Percentiles rank a stretch among this genome's conserved stretches.
phyloP scores from a whole-genome alignment of 2,113 vertebrate genomes.

The Hemibagrus wyckioides region DNA sequence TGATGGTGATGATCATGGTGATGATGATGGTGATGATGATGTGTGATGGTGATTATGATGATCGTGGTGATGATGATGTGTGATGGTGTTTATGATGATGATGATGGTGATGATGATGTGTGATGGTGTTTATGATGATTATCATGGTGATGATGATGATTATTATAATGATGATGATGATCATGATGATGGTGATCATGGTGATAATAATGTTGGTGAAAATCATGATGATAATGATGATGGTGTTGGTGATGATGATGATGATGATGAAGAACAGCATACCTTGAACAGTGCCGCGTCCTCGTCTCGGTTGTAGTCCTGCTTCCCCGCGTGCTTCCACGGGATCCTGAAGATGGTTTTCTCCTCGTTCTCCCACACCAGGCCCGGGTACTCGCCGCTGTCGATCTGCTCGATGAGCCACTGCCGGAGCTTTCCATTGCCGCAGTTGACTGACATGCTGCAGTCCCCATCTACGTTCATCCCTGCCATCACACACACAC shows the following conservation, averaged over 20 bases:
- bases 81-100: no score
- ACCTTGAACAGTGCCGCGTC: slow-evolving; percentile 98
- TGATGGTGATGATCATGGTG: no score
- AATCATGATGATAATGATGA: not conserved
- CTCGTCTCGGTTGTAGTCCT: slow-evolving; percentile 97
- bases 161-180: not conserved
- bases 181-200: no score
- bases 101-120: no score
- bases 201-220: not conserved
- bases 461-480: slow-evolving; percentile 77
- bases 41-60: no score
- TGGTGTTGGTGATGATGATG: not conserved
- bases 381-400: slow-evolving; percentile 87
- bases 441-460: slow-evolving; percentile 83
- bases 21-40: no score
- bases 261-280: not conserved
- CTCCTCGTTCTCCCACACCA: slow-evolving; percentile 96
- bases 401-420: slow-evolving; percentile 99
- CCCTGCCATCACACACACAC: slow-evolving; percentile 55
- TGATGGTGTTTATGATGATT: not conserved
- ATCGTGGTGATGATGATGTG: not conserved
- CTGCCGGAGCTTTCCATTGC: slow-evolving; percentile 96
- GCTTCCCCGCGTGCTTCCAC: slow-evolving; percentile 97
- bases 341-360: slow-evolving; percentile 96
- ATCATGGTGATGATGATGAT: not conserved